Evolutionary conservation across 92 coral and sea anemone genomes (phyloP), one percentile per base, ranked within the genome.

Genomic region (Zoanthus sociatus): DNA sequence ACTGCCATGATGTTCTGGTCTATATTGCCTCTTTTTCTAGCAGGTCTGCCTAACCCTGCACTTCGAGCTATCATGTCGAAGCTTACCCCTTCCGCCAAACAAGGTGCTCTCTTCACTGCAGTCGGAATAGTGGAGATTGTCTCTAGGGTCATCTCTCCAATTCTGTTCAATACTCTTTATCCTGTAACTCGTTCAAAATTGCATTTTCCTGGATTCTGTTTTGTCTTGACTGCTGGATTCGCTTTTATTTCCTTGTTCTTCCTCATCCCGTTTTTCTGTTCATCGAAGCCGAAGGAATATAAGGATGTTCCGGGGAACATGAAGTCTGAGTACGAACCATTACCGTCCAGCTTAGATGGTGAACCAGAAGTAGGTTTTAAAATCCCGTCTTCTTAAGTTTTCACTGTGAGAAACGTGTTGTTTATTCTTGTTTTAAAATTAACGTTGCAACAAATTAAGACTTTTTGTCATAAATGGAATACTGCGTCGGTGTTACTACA

Each of bases 1-100:
- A 87, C 95, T 33, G 32, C 84, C 9, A 58, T 84, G 71, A 69
- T 92, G 91, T 92, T 92, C 58, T 77, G 91, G 73, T 87, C 95
- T 14, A 70, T 88, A 53, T 61, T 88, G 8, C 95, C 95, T 20
- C 78, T 68, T 9, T 61, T 90, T 21, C 77, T 89, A 3, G 91
- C 87, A 55, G 93, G 76, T 3, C 42, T 90, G 10, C 85, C 91
- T 5, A 84, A 86, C 31, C 93, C 95, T 3, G 56, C 86, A 6
- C 75, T 83, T 18, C 86, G 93, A 20, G 87, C 91, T 5, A 84
- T 90, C 6, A 51, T 90, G 56, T 92, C 95, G 16, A 90, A 92
- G 56, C 73, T 87, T 31, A 77, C 85, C 1, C 83, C 88, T 53
- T 76, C 73, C 48, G 76, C 84, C 30, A 83, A 92, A n/a, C 89